These are phyloP conservation scores for Sebastes flavidus DNA, from an alignment of 2,797 vertebrate species.

Conservation along the genomic window DNA sequence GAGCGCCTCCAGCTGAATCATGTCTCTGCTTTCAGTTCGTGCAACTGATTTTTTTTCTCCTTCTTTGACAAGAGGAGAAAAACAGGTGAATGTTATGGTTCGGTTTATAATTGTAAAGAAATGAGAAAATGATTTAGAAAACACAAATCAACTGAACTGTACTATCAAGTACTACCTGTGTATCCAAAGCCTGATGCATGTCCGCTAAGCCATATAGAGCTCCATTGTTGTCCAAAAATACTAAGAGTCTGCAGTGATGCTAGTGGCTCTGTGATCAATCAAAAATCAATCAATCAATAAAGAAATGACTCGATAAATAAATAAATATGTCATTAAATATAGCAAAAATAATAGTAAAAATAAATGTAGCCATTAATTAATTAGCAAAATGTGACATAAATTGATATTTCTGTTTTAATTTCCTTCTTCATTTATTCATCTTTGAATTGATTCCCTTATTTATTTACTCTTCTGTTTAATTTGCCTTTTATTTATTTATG, in stretches of 20 bases:
- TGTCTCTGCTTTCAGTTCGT: constrained; percentile 40
- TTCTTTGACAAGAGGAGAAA: constrained; percentile 10
- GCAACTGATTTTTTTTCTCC: background rate
- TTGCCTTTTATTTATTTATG: too few relatives aligned
- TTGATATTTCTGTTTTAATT: too few relatives aligned
- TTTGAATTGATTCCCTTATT: too few relatives aligned
- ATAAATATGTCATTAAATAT: too few relatives aligned
- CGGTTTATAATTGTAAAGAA: background rate
- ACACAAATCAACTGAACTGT: background rate
- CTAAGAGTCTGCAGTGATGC: background rate
- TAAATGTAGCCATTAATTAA: too few relatives aligned
- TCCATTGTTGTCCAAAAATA: background rate
- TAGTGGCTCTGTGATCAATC: background rate
- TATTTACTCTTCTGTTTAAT: too few relatives aligned
- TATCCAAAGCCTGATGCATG: background rate
- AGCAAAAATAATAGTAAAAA: too few relatives aligned
- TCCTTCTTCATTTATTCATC: too few relatives aligned
- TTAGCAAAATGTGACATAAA: too few relatives aligned
- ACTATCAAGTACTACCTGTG: background rate
- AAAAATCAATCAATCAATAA: too few relatives aligned
- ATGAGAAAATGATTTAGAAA: background rate
- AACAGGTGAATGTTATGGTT: background rate
- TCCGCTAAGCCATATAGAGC: background rate
- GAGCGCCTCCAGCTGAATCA: constrained; percentile 55
- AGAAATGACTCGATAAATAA: too few relatives aligned